Conservation (phyloP, 2,113 vertebrate species). For the Rynchops niger region DNA sequence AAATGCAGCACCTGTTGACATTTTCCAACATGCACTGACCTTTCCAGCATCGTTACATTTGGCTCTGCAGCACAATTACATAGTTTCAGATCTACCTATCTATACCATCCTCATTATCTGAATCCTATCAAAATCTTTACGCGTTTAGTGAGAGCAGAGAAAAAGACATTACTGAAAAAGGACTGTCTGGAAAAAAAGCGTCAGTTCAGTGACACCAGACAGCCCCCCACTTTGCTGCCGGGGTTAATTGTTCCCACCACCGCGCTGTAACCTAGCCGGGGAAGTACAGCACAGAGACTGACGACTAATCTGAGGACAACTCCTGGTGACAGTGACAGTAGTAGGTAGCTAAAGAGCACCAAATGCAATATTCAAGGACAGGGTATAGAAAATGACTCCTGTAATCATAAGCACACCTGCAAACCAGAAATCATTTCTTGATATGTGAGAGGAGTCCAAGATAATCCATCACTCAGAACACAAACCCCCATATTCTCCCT, state of each 20-base stretch:
- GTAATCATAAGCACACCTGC: not conserved
- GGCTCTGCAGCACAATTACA: not conserved
- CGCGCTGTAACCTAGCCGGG: not conserved
- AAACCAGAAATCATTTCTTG: slow-evolving; percentile 4
- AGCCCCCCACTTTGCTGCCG: not conserved
- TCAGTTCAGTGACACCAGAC: not conserved
- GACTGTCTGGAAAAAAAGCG: not conserved
- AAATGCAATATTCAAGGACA: not conserved
- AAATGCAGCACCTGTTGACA: not conserved
- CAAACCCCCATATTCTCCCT: not conserved
- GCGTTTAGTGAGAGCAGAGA: not conserved
- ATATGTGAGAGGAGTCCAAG: not conserved
- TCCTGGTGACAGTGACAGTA: not conserved
- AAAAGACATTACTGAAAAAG: not conserved
- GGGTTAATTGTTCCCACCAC: not conserved
- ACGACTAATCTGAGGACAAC: not conserved
- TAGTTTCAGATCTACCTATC: not conserved
- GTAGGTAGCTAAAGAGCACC: not conserved
- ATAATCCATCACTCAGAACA: not conserved
- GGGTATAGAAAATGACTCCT: not conserved
- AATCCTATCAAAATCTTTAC: not conserved
- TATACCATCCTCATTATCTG: not conserved
- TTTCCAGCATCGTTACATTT: not conserved
- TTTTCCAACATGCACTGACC: not conserved
- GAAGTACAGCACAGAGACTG: not conserved